Conservation (phyloP, 2,797 vertebrate species). For the Karalla daura region DNA sequence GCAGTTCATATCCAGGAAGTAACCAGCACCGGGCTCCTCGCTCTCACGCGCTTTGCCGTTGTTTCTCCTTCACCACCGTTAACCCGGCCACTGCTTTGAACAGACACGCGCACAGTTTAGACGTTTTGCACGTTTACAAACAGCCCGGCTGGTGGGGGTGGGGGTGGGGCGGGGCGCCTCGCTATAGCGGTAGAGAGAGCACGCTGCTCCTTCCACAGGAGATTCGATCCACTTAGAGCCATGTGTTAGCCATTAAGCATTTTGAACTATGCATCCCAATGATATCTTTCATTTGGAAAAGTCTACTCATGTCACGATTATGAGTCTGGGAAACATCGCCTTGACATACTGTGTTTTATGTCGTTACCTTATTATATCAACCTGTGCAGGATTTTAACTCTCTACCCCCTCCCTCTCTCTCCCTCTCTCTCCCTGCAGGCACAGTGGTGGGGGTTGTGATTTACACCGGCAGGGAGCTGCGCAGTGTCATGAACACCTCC, state of each 20-base stretch:
- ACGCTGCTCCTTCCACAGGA: slow-evolving; percentile 10
- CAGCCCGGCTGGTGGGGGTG: too few species aligned
- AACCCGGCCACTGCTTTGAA: slow-evolving; percentile 20
- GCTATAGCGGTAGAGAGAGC: slow-evolving; percentile 10
- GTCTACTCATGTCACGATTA: slow-evolving; percentile 54
- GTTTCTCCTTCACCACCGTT: slow-evolving; percentile 6
- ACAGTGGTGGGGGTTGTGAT: slow-evolving; percentile 97
- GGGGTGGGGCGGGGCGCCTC: slow-evolving; percentile 5
- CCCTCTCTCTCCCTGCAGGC: slow-evolving; percentile 76
- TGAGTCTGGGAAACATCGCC: slow-evolving; percentile 65
- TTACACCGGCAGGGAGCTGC: slow-evolving; percentile 96
- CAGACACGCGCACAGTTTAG: slow-evolving; percentile 22
- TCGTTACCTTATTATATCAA: slow-evolving; percentile 44
- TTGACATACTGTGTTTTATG: slow-evolving; percentile 58
- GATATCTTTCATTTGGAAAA: slow-evolving; percentile 60
- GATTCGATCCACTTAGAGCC: slow-evolving; percentile 30
- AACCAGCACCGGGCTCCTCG: neutral
- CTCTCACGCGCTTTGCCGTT: neutral
- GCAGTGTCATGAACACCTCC: slow-evolving; percentile 98
- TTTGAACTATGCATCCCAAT: slow-evolving; percentile 48
- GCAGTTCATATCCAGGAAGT: slow-evolving; percentile 20
- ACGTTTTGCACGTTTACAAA: slow-evolving; percentile 23
- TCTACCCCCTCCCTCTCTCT: slow-evolving; percentile 20
- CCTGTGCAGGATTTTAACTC: slow-evolving; percentile 17
- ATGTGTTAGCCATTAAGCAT: slow-evolving; percentile 60